These are phyloP conservation scores for Leguminivora glycinivorella DNA, from an alignment of 1,140 invertebrate species.

Conservation along the genomic window DNA sequence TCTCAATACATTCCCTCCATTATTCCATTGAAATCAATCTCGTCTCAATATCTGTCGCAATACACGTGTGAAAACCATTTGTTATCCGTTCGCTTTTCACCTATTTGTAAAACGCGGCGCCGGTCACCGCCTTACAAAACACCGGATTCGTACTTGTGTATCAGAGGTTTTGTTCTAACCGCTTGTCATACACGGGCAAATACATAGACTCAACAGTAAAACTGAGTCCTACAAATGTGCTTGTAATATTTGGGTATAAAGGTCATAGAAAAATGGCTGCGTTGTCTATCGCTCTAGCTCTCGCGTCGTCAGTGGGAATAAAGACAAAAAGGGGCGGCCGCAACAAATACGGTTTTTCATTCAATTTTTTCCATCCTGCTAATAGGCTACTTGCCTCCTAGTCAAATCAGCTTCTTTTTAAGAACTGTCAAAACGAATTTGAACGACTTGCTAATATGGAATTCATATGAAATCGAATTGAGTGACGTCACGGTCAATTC, in stretches of 20 bases:
- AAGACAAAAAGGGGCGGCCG: too few relatives aligned
- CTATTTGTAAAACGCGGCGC: conserved; percentile 11
- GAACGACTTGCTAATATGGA: too few relatives aligned
- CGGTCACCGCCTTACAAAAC: conserved; percentile 1
- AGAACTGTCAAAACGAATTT: too few relatives aligned
- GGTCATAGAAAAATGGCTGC: not conserved
- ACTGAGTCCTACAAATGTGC: too few relatives aligned
- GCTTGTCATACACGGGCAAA: not conserved
- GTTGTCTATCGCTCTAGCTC: not conserved
- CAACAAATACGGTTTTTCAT: too few relatives aligned
- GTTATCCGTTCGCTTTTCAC: not conserved
- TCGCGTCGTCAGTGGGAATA: not conserved
- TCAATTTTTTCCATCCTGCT: too few relatives aligned
- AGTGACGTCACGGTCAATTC: too few relatives aligned
- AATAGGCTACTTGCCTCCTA: too few relatives aligned
- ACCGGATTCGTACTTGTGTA: not conserved
- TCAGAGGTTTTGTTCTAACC: not conserved
- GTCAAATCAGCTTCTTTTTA: too few relatives aligned
- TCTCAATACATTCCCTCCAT: not conserved
- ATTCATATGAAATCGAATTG: too few relatives aligned
- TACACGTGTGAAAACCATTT: conserved; percentile 1
- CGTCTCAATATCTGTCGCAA: not conserved
- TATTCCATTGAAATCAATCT: not conserved
- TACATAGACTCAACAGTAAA: not conserved
- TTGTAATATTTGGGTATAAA: not conserved